These are phyloP conservation scores for Python bivittatus DNA, from an alignment of 2,113 vertebrate genomes.

Conservation along the genomic window DNA sequence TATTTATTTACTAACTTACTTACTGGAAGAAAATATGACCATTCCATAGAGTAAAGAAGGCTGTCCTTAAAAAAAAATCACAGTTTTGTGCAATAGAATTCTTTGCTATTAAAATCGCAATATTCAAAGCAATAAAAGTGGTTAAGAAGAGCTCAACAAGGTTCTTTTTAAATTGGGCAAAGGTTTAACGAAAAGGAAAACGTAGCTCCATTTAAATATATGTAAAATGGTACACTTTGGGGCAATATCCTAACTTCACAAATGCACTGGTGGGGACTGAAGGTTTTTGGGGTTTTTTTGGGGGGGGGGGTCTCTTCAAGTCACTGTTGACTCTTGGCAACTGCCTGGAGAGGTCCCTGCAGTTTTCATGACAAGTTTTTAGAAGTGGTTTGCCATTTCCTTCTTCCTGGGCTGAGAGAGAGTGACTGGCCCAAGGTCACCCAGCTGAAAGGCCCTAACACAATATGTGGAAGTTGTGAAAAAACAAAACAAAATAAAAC, in stretches of 20 bases:
- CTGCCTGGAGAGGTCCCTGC: neutral
- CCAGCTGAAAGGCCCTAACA: neutral
- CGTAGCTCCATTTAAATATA: neutral
- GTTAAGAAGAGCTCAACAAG: neutral
- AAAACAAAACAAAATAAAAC: neutral
- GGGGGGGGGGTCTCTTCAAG: neutral
- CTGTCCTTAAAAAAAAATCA: neutral
- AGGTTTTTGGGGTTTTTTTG: neutral
- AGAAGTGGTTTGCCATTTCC: neutral
- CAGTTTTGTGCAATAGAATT: neutral
- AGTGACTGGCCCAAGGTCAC: neutral
- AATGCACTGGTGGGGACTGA: neutral
- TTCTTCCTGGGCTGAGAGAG: neutral
- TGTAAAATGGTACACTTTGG: neutral
- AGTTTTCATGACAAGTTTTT: neutral
- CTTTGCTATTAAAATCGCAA: neutral
- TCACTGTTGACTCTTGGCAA: neutral
- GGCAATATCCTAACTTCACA: neutral
- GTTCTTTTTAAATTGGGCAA: neutral
- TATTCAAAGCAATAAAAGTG: neutral
- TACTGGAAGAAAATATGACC: neutral
- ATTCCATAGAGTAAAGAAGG: neutral
- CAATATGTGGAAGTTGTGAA: neutral
- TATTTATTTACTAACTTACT: neutral
- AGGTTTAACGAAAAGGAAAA: neutral